Evolutionary conservation across 2,888 invertebrate species (phyloP), one percentile per base, ranked within the genome.

Genomic region (Leptinotarsa tumamoca): DNA sequence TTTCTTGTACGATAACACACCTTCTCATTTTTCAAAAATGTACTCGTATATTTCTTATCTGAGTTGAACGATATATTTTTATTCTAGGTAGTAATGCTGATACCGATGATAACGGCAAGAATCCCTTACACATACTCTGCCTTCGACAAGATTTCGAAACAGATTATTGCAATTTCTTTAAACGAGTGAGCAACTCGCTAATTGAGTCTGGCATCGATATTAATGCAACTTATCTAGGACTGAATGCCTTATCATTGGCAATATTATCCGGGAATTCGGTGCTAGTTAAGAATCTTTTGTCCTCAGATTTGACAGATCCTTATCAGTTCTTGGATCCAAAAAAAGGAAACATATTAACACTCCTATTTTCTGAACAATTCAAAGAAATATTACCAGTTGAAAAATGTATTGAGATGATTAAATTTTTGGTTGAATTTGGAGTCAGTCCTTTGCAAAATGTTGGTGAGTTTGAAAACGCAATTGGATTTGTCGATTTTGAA

Each of bases 281-380:
- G 14, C 76, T 88, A 10, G 83, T 86, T 5, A 77, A 83, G 71
- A 75, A 74, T 18, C 75, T 88, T 14, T 74, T 87, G 27, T 75
- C 83, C 52, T 76, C 79, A 1, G 78, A 80, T 58, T 67, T 74
- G 23, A 82, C 86, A 27, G 80, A 87, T 80, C 85, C 87, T 0
- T 84, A 87, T 76, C 72, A 81, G 71, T 18, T 72, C 13, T 76
- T 88, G 50, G 85, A 80, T 1, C 82, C 85, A 58, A 74, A 83
- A 18, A 86, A 87, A 86, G 89, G 89, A 0, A 86, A 84, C 43
- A 81, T 86, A 3, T 78, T 88, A 49, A 87, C 87, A 0, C 74
- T 89, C 4, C 80, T 84, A 43, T 81, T 84, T 18, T 81, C 87
- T 27, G 85, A 86, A 72, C 80, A 86, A 43, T 88, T 85, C 76